Evolutionary conservation across 2,888 invertebrate species (phyloP), one percentile per base, ranked within the genome.

Genomic region (Thymelicus sylvestris): DNA sequence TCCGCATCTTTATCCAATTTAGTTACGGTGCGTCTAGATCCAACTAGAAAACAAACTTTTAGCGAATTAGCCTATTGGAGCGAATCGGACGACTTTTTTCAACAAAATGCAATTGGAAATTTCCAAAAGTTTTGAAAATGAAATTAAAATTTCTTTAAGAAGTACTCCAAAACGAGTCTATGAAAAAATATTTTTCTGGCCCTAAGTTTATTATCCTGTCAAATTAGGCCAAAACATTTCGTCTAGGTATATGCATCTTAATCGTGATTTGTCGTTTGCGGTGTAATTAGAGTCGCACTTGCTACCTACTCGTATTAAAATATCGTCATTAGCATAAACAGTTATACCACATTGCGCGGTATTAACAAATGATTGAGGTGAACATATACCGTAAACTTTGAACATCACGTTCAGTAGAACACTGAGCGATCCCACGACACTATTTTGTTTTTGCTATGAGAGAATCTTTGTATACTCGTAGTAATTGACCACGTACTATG

Each of bases 261-360:
- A 55, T 55, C 24, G 24, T 55, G 24, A 55, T 24, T 55, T 52
- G 38, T 52, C n/a, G n/a, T 57, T 57, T 24, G 64, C 64, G 57
- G 64, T 64, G 69, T 64, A 69, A 69, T 63, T 48, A 69, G 63
- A 69, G 55, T 48, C 57, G 15, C 7, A 57, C 31, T 31, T 31
- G 57, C 57, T 38, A 19, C 60, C 57, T 38, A 19, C 60, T 60
- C 7, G 57, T 69, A 48, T 63, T 15, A 55, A 60, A 15, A 61
- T 55, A 44, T 41, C 6, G 47, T 55, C 62, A 57, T 63, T 68
- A 68, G 63, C 62, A 60, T 60, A 60, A 60, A 60, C 60, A 39
- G 60, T 60, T 60, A 60, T 10, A 39, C 60, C 60, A 41, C 60
- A 60, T n/a, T 15, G 31, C 60, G 60, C 19, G 41, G 41, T 60